These are phyloP conservation scores for Nothobranchius furzeri DNA, from an alignment of 2,113 vertebrate genomes.

Conservation along the genomic window DNA sequence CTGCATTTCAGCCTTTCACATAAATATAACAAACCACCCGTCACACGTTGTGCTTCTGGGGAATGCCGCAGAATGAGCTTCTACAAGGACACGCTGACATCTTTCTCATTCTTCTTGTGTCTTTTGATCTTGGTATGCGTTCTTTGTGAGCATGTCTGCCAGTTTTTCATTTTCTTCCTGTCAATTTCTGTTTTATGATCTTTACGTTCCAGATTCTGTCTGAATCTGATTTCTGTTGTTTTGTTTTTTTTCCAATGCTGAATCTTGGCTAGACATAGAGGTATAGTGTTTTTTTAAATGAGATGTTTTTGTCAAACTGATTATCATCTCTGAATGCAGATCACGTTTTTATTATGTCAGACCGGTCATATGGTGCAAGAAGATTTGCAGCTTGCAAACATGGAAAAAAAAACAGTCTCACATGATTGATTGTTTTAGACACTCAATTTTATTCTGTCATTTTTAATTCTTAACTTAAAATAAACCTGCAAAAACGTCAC, in stretches of 20 bases:
- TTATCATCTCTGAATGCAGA: too few relatives aligned
- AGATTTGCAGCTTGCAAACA: too few relatives aligned
- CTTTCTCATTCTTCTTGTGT: conserved; percentile 31
- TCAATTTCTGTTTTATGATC: conserved; percentile 32
- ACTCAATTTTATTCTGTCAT: too few relatives aligned
- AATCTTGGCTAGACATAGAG: conserved; percentile 14
- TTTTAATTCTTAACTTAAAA: too few relatives aligned
- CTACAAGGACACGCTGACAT: conserved; percentile 43
- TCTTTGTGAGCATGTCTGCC: conserved; percentile 15
- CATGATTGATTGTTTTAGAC: too few relatives aligned
- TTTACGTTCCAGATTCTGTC: conserved; percentile 5
- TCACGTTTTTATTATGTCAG: too few relatives aligned
- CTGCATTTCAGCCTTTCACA: too few relatives aligned
- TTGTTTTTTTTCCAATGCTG: conserved; percentile 2
- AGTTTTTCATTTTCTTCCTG: conserved; percentile 22
- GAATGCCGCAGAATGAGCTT: conserved; percentile 28
- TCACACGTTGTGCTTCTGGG: conserved; percentile 24
- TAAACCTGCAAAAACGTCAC: too few relatives aligned
- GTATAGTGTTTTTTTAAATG: neutral
- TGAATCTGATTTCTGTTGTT: conserved; percentile 6
- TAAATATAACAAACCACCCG: conserved; percentile 19
- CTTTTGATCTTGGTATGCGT: conserved; percentile 43
- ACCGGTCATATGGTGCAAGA: too few relatives aligned
- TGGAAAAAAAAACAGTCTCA: too few relatives aligned
- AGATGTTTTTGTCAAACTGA: neutral